phyloP scores from a whole-genome alignment of 2,888 invertebrate genomes.

The Erebia palarica region DNA sequence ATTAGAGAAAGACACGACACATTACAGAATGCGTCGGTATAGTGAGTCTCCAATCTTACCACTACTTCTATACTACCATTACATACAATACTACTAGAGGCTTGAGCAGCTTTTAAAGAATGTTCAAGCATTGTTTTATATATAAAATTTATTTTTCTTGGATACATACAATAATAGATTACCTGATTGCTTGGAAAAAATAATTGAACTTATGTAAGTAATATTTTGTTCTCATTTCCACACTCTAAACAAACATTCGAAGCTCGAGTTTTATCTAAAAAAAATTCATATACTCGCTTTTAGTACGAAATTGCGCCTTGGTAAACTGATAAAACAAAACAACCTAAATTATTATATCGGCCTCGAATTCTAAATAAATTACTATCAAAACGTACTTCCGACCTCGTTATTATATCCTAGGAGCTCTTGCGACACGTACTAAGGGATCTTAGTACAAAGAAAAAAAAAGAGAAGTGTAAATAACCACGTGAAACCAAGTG shows the following conservation, averaged over 20 bases:
- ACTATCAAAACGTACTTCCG: conserved; percentile 76
- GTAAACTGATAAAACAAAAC: conserved; percentile 79
- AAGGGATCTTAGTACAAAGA: background rate
- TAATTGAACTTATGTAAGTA: background rate
- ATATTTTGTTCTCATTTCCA: background rate
- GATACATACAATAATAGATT: background rate
- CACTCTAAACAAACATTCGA: background rate
- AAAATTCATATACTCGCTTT: conserved; percentile 52
- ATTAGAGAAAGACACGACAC: too few relatives aligned
- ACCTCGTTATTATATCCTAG: conserved; percentile 76
- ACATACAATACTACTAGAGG: too few relatives aligned
- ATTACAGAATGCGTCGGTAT: too few relatives aligned
- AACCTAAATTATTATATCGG: conserved; percentile 76
- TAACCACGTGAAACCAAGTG: too few relatives aligned
- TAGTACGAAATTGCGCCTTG: conserved; percentile 74
- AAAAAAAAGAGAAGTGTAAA: too few relatives aligned
- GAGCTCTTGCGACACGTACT: conserved; percentile 53
- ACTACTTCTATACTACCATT: too few relatives aligned
- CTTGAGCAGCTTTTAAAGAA: too few relatives aligned
- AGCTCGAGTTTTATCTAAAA: conserved; percentile 53
- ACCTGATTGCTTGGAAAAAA: background rate
- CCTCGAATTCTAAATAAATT: conserved; percentile 80
- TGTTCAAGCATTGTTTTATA: too few relatives aligned
- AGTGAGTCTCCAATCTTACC: too few relatives aligned
- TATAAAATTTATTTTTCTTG: too few relatives aligned